Base-by-base conservation (phyloP, 2,888 invertebrate genomes). In the Dasysyrphus tricinctus region DNA sequence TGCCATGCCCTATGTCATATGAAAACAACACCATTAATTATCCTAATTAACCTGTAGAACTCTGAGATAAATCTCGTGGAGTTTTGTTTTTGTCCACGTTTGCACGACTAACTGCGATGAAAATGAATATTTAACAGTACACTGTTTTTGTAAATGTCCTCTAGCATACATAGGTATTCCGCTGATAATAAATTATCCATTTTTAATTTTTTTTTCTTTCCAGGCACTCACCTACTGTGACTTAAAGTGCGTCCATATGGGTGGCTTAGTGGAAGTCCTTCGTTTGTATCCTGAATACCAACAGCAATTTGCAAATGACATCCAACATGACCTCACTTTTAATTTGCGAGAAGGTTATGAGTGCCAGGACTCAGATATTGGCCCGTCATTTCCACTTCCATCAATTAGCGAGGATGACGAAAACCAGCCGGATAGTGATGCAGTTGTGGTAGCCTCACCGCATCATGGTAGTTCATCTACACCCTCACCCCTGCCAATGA, bases 391-490 rank as follows among this genome's bases (percentile, higher is more conserved):
- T 63, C 97, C 97, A 1, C 93, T 98, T 88, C 98, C 98, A 3
- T 98, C 98, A 47, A 98, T 98, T 91, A 98, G 98, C 80, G 98
- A 98, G 92, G 98, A 98, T 89, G 98, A 98, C 90, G 98, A 98
- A 92, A 97, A 97, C 90, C 96, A 95, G 34, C 96, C 96, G 44
- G 97, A 97, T 79, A 96, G 95, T 39, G 6, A 94, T 95, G 0
- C 94, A 95, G 63, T 96, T 95, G 34, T 95, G 94, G 75, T 95
- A 94, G 90, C 93, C 0, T 91, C 91, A 7, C 91, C 92, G 92
- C 90, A 91, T 88, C 91, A 92, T 91, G 76, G 73, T 3, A 91
- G 91, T 65, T 88, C 91, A 6, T 88, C 89, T 9, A 89, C 89
- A 12, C 88, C 90, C 1, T 90, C 91, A 9, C 90, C 91, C 3